phyloP scores from a whole-genome alignment of 2,888 invertebrate species.

The Drosophila lacicola region DNA sequence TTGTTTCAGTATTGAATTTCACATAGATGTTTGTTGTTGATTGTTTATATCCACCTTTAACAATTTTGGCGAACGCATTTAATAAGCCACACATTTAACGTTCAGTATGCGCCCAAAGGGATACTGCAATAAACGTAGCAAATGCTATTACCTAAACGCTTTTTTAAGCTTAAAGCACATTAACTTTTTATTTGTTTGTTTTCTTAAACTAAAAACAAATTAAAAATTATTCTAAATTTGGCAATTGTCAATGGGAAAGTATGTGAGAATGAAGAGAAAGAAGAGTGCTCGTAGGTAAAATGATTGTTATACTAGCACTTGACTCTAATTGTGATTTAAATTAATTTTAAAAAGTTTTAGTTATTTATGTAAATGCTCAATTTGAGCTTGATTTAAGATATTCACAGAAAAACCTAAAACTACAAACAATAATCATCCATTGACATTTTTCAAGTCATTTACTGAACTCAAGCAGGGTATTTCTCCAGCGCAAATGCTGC shows the following conservation, averaged over 20 bases:
- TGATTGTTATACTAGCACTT: constrained; percentile 17
- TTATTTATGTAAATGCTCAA: constrained; percentile 52
- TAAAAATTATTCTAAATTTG: constrained; percentile 13
- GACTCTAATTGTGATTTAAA: constrained; percentile 46
- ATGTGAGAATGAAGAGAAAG: constrained; percentile 1
- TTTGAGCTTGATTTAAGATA: constrained; percentile 30
- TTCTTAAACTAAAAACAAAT: constrained; percentile 20
- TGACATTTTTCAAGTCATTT: constrained; percentile 40
- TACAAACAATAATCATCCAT: neutral
- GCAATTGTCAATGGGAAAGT: neutral
- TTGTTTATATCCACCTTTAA: constrained; percentile 11
- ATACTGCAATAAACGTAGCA: constrained; percentile 19
- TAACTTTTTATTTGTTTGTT: neutral
- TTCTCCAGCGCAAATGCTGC: constrained; percentile 34
- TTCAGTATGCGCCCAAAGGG: constrained; percentile 18
- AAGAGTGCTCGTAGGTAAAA: neutral
- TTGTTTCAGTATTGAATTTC: constrained; percentile 33
- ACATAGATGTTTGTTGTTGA: constrained; percentile 37
- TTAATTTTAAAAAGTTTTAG: constrained; percentile 39
- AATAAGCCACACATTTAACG: constrained; percentile 9
- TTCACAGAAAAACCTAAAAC: neutral
- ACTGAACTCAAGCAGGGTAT: constrained; percentile 28
- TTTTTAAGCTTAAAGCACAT: constrained; percentile 5
- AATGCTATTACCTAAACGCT: constrained; percentile 19
- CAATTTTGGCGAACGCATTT: constrained; percentile 6